phyloP scores from a whole-genome alignment of 2,888 invertebrate species.

The Pollenia amentaria region DNA sequence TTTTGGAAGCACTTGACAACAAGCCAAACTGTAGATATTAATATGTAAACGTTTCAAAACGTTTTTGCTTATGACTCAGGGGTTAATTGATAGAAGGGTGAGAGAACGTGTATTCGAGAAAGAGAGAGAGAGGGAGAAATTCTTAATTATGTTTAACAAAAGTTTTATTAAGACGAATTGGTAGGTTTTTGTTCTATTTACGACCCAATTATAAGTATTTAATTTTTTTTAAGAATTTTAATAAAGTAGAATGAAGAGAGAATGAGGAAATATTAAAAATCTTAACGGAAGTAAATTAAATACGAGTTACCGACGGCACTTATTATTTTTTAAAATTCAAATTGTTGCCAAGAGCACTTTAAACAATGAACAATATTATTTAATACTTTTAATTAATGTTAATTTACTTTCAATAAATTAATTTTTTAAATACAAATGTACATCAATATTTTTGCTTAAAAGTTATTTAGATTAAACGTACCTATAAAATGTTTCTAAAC shows the following conservation, averaged over 20 bases:
- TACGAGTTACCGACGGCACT: slow-evolving; percentile 22
- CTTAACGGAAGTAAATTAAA: slow-evolving; percentile 43
- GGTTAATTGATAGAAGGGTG: slow-evolving; percentile 34
- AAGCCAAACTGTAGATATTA: slow-evolving; percentile 20
- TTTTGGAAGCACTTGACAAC: slow-evolving; percentile 69
- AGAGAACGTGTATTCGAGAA: neutral
- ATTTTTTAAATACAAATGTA: too few species aligned
- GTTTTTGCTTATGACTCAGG: slow-evolving; percentile 41
- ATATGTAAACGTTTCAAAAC: slow-evolving; percentile 15
- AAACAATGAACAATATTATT: too few species aligned
- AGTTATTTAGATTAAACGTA: neutral
- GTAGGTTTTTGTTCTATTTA: slow-evolving; percentile 3
- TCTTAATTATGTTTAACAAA: slow-evolving; percentile 54
- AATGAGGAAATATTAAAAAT: slow-evolving; percentile 20
- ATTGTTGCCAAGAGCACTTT: neutral
- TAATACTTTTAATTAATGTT: too few species aligned
- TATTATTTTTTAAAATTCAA: too few species aligned
- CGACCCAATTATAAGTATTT: neutral
- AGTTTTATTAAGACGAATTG: slow-evolving; percentile 1
- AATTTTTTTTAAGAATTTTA: slow-evolving; percentile 24
- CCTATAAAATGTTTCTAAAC: neutral
- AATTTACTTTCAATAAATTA: too few species aligned
- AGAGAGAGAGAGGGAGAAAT: slow-evolving; percentile 50
- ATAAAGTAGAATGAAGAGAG: neutral
- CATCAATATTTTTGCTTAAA: too few species aligned